Base-by-base conservation (phyloP, 2,797 vertebrate genomes). In the Halcyon badia region DNA sequence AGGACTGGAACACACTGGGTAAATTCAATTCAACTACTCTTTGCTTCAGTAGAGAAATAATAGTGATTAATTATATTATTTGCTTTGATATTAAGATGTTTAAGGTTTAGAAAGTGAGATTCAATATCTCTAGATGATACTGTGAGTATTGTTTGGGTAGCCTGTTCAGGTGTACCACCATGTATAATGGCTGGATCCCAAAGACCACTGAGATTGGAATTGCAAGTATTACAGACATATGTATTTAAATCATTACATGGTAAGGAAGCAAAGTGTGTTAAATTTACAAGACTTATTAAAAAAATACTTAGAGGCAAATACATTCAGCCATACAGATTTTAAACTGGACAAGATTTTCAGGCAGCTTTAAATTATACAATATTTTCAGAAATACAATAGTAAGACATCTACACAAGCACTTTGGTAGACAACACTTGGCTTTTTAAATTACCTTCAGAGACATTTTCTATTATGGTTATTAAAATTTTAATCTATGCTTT, bases 21-120 rank as follows among this genome's bases (percentile, higher is more conserved):
- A 87, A 85, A 94, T 80, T 83, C 82, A 94, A 85, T 87, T 92
- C 68, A 73, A 26, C 82, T 82, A 49, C 37, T 48, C 85, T 82
- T 91, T 87, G 48, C 68, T 95, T 48, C 39, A 85, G 21, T 5
- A 73, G 56, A 87, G 81, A 95, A 92, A 87, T 82, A 92, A 69
- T 31, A 62, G 28, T 68, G 78, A 62, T 83, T 79, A 64, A 85
- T 64, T 61, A 24, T 41, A 24, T 49, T 64, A 69, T 89, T 94
- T 83, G 28, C 28, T 33, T 46, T 71, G 57, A 64, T 15, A 35
- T 20, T 31, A 61, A 65, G 48, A 66, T 44, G 26, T 71, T 94
- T 66, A 71, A 79, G n/a, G 37, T 46, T 83, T 86, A 64, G 61
- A 18, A 76, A 21, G 25, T 17, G 39, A 49, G 79, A 35, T 49